Conservation (phyloP, 2,113 vertebrate genomes). For the Neopipo cinnamomea region DNA sequence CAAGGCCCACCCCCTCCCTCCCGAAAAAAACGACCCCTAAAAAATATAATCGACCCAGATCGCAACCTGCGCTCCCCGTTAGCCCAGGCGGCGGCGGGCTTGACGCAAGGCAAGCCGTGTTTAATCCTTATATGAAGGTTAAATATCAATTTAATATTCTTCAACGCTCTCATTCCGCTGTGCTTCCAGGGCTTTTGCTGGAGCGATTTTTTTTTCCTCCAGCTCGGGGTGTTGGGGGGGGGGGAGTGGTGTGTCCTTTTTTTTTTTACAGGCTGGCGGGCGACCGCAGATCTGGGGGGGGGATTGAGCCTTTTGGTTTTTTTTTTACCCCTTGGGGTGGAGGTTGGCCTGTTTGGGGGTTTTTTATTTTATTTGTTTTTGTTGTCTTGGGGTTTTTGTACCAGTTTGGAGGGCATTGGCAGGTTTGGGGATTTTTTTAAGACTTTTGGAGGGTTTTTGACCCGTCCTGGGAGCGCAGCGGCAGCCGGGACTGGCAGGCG, state of each 20-base stretch:
- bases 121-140: not conserved
- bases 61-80: not conserved
- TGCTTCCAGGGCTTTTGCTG: not conserved
- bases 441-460: not conserved
- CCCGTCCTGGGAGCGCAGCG: not conserved
- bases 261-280: no score
- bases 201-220: not conserved
- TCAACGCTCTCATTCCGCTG: not conserved
- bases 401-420: not conserved
- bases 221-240: not conserved
- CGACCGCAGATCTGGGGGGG: not conserved
- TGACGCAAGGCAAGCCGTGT: accelerated
- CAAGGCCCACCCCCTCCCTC: not conserved
- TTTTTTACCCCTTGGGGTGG: no score
- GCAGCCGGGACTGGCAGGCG: not conserved
- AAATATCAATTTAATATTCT: not conserved
- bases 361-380: no score
- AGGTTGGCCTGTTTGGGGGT: not conserved
- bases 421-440: not conserved
- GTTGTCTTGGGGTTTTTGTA: not conserved
- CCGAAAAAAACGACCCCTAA: not conserved
- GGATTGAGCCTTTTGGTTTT: accelerated
- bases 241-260: not conserved
- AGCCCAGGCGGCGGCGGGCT: not conserved
- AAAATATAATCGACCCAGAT: not conserved